Percentiles rank a stretch among this genome's conserved stretches.
phyloP scores from a whole-genome alignment of 2,113 vertebrate genomes.

The Ochotona princeps region DNA sequence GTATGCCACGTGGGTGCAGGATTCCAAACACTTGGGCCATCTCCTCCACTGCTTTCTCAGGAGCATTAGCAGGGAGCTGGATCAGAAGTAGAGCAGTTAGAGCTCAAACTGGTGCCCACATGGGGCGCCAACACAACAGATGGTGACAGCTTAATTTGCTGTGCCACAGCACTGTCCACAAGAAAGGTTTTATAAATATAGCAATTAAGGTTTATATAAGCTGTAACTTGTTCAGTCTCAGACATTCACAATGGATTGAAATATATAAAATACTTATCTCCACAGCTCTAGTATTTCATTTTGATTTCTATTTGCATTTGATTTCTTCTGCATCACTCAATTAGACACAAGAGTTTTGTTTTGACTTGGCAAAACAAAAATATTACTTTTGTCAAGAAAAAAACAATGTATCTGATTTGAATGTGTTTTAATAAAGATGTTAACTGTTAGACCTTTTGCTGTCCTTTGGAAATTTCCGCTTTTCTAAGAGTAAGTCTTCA shows the following conservation, averaged over 20 bases:
- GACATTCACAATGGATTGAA: background rate
- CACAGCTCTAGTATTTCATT: background rate
- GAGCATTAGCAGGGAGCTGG: no score
- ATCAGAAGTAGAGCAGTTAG: no score
- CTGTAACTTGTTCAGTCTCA: conserved; percentile 8
- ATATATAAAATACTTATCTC: background rate
- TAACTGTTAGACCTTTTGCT: background rate
- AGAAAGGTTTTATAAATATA: conserved; percentile 1
- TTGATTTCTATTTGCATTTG: background rate
- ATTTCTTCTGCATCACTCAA: conserved; percentile 10
- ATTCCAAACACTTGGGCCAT: no score
- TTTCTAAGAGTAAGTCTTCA: background rate
- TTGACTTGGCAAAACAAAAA: conserved; percentile 12
- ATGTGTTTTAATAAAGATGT: conserved; percentile 25
- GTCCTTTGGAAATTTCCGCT: conserved; percentile 7
- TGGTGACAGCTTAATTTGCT: no score
- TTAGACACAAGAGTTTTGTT: background rate
- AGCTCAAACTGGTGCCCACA: no score
- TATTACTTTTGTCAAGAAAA: background rate
- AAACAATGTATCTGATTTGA: background rate
- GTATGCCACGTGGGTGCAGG: no score
- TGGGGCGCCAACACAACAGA: background rate
- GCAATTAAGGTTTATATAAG: conserved; percentile 10
- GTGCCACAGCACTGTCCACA: no score
- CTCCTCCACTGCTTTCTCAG: no score